These are phyloP conservation scores for Corapipo altera DNA, from an alignment of 2,113 vertebrate species.

Conservation along the genomic window DNA sequence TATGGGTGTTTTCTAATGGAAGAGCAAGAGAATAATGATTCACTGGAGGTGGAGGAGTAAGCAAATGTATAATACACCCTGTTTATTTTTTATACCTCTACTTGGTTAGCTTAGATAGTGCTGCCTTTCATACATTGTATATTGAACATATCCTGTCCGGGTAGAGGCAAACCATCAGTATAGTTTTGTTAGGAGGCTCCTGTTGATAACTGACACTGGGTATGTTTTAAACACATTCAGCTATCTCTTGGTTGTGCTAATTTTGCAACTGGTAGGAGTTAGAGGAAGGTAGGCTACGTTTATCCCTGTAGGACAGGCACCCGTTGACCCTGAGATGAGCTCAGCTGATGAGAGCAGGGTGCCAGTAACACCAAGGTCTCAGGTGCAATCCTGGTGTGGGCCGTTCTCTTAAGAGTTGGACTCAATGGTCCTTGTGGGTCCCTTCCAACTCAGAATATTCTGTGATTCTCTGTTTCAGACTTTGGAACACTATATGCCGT, in stretches of 20 bases:
- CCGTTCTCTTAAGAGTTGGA: background rate
- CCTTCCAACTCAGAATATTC: background rate
- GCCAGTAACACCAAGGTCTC: background rate
- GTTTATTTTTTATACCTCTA: background rate
- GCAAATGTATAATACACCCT: background rate
- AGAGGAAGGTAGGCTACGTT: background rate
- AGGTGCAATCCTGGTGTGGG: background rate
- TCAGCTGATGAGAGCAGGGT: background rate
- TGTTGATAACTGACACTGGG: background rate
- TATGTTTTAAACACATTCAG: background rate
- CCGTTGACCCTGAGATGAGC: background rate
- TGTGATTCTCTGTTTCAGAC: background rate
- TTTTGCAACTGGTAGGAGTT: background rate
- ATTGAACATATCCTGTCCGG: background rate
- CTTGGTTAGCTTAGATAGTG: background rate
- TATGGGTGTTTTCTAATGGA: background rate
- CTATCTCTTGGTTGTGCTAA: background rate
- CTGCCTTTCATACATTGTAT: background rate
- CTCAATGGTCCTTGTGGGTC: background rate
- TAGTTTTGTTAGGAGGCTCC: background rate
- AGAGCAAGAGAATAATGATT: background rate
- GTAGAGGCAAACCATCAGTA: background rate
- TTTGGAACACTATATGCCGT: accelerated
- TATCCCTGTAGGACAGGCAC: background rate
- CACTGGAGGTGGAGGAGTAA: background rate